Percentiles rank a stretch among this genome's conserved stretches.
phyloP scores from a whole-genome alignment of 2,113 vertebrate species.

The Vimba vimba region DNA sequence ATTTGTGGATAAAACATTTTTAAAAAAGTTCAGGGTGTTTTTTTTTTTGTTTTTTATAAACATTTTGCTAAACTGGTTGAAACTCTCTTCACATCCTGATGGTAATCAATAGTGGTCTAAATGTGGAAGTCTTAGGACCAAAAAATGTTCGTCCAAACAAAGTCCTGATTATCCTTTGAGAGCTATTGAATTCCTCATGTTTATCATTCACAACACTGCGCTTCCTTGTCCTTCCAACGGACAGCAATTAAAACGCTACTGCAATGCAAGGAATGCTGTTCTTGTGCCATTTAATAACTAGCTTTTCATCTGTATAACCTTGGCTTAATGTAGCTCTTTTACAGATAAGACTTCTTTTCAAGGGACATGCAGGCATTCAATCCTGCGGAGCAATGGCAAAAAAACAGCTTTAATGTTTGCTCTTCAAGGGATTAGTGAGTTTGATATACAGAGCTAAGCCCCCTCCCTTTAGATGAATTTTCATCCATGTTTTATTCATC shows the following conservation, averaged over 20 bases:
- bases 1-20: too few species aligned
- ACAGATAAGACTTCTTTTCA: slow-evolving; percentile 13
- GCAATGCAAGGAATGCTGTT: background rate
- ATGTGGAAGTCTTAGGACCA: too few species aligned
- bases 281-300: slow-evolving; percentile 6
- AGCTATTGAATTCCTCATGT: background rate
- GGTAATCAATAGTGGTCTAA: too few species aligned
- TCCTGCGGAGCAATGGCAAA: slow-evolving; percentile 1
- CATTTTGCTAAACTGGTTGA: too few species aligned
- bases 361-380: slow-evolving; percentile 15
- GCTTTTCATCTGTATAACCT: slow-evolving; percentile 25
- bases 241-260: slow-evolving; percentile 35
- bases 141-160: background rate
- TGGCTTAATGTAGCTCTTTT: slow-evolving; percentile 38
- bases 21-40: too few species aligned
- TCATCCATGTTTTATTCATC: slow-evolving; percentile 53
- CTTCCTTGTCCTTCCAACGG: background rate
- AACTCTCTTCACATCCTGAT: too few species aligned
- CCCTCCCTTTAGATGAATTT: slow-evolving; percentile 15
- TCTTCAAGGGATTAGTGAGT: slow-evolving; percentile 54
- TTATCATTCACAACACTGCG: slow-evolving; percentile 17
- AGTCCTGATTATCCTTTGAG: background rate
- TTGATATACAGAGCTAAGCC: slow-evolving; percentile 32
- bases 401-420: slow-evolving; percentile 50
- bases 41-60: too few species aligned